Evolutionary conservation across 2,797 vertebrate genomes (phyloP), one percentile per base, ranked within the genome.

Genomic region (Chiroxiphia lanceolata): DNA sequence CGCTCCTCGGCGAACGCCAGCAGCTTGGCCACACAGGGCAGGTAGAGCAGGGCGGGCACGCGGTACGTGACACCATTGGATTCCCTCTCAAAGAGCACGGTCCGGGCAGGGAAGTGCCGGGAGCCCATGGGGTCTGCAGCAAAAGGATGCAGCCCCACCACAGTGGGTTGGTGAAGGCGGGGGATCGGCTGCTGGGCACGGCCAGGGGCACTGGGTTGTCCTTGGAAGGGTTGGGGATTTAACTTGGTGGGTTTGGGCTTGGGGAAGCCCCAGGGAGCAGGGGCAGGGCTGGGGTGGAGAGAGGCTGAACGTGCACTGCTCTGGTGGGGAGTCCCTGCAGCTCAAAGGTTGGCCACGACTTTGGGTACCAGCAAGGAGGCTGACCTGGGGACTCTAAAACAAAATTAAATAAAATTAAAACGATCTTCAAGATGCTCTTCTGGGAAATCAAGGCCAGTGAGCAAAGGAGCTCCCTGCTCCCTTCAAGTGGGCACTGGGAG

Each of bases 1-100:
- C 99, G 97, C 97, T 99, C 98, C 95, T 99, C 99, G 1, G 99
- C 99, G 22, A 99, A 99, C 3, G 99, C 99, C 97, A 99, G 96
- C 89, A 99, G 98, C 50, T 97, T 98, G 69, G 97, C 97, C 82
- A 97, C 97, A 0, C 96, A 97, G 23, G 98, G 96, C 94, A 99
- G 94, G 56, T 98, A 98, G 67, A 99, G 98, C 93, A 99, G 97
- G 1, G 99, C 99, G 0, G 99, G 99, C 31, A 99, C 98, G 0
- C 99, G 98, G 97, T 99, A 99, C 0, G 99, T 99, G 94, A 99
- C 98, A 0, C 99, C 99, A 0, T 96, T 99, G 15, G 98, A 89
- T 85, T 99, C 98, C 95, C 98, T 98, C 95, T 97, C 98, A 57
- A 99, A 99, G 19, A 99, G 98, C 82, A 99, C 98, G 0, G 98